phyloP scores from a whole-genome alignment of 2,113 vertebrate genomes.

The Melanerpes formicivorus region DNA sequence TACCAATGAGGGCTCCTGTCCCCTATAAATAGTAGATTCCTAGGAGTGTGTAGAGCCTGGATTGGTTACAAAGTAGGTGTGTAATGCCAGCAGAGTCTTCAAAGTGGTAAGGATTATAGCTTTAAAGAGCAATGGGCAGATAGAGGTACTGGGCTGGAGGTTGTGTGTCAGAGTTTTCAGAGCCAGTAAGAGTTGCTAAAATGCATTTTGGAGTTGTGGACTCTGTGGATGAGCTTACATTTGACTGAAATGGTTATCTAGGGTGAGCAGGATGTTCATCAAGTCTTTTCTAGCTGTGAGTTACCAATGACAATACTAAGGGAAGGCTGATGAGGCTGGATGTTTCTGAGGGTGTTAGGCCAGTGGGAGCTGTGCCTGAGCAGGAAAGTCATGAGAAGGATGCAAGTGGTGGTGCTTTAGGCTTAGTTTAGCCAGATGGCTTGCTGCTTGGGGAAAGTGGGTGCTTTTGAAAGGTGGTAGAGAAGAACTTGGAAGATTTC shows the following conservation, averaged over 20 bases:
- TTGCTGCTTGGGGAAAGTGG: no score
- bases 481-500: no score
- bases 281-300: not conserved
- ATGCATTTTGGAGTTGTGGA: no score
- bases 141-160: not conserved
- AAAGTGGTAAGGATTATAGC: rapidly evolving
- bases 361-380: not conserved
- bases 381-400: no score
- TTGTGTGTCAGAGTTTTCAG: not conserved
- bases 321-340: not conserved
- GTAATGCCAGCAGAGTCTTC: not conserved
- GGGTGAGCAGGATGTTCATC: rapidly evolving
- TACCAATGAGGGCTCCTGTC: not conserved
- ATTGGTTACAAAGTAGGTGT: not conserved
- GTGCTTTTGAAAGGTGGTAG: no score
- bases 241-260: not conserved
- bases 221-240: rapidly evolving
- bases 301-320: rapidly evolving
- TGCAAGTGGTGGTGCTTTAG: not conserved
- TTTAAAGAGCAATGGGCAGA: not conserved
- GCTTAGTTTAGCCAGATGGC: not conserved
- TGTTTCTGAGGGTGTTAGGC: not conserved
- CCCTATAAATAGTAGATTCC: no score
- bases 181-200: not conserved
- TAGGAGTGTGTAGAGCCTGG: no score